These are phyloP conservation scores for Valencia hispanica DNA, from an alignment of 2,797 vertebrate genomes.

Conservation along the genomic window DNA sequence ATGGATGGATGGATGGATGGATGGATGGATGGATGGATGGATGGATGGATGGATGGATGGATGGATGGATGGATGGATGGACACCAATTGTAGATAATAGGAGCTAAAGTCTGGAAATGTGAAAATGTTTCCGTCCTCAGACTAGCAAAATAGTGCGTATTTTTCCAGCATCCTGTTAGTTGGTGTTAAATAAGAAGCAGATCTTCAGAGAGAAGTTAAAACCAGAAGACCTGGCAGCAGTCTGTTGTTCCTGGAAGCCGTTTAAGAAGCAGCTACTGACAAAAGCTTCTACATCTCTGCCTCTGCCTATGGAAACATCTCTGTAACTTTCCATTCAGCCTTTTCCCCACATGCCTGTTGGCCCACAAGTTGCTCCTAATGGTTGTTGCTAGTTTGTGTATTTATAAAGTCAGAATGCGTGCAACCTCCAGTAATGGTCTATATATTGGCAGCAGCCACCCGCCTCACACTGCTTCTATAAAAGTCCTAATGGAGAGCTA, in stretches of 20 bases:
- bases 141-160: not conserved
- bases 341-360: conserved; percentile 28
- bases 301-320: not conserved
- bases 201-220: not conserved
- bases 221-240: not conserved
- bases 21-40: not conserved
- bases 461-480: conserved; percentile 65
- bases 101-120: not conserved
- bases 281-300: not conserved
- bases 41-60: not conserved
- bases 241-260: not conserved
- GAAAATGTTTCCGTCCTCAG: not conserved
- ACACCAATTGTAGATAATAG: not conserved
- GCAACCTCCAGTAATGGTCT: conserved; percentile 26
- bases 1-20: not conserved
- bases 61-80: not conserved
- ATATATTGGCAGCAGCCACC: conserved; percentile 49
- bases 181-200: not conserved
- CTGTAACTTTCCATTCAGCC: not conserved
- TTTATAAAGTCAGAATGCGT: conserved; percentile 43
- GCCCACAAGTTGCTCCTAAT: conserved; percentile 22
- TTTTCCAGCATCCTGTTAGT: not conserved
- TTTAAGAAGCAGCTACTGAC: not conserved
- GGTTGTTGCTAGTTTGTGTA: conserved; percentile 47
- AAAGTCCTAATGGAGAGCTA: conserved; percentile 59